Conservation (phyloP, 2,797 vertebrate genomes). For the Alectoris magna region DNA sequence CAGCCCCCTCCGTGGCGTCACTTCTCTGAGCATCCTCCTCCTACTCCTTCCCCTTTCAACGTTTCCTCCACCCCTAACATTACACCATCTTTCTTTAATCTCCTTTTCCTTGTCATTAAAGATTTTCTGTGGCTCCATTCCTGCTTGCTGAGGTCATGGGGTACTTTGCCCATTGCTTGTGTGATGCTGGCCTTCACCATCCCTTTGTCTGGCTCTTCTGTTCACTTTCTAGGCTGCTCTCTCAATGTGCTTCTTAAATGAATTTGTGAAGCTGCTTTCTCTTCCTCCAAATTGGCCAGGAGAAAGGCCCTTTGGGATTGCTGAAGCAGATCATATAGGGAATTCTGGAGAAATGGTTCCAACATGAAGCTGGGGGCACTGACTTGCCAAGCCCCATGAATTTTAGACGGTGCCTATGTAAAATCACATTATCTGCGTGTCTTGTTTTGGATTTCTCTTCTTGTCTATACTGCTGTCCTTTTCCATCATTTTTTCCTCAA, state of each 20-base stretch:
- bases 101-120: neutral
- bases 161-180: neutral
- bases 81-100: neutral
- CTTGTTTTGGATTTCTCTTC: neutral
- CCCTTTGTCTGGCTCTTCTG: neutral
- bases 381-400: neutral
- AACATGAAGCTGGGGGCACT: neutral
- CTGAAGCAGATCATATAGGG: neutral
- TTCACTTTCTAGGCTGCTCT: fast-evolving
- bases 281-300: neutral
- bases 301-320: neutral
- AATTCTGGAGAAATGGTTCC: neutral
- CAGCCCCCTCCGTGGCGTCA: neutral
- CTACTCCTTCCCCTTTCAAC: neutral
- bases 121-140: neutral
- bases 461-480: neutral
- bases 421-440: neutral
- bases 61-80: neutral
- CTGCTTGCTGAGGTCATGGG: fast-evolving
- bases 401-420: neutral
- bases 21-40: neutral
- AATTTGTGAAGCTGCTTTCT: neutral
- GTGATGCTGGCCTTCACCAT: neutral
- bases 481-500: neutral
- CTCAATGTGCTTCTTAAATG: neutral